Evolutionary conservation across 2,113 vertebrate species (phyloP).

Genomic region (Cyprinodon brontotheroides): DNA sequence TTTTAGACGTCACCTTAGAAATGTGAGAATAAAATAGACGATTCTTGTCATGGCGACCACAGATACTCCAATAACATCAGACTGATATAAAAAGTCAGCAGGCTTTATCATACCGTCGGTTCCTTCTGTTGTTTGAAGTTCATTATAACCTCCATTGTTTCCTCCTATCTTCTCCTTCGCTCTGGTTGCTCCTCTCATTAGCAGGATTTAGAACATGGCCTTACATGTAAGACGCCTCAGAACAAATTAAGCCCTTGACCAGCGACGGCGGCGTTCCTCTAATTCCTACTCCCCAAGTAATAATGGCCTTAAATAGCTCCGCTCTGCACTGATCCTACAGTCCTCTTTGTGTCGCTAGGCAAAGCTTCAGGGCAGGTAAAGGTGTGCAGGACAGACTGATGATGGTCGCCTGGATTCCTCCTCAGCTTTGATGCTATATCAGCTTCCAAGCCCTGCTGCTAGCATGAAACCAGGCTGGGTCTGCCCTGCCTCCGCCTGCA

Average conservation of each 20-base stretch:
- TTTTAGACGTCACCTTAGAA: no score
- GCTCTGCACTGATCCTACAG: slow-evolving; percentile 41
- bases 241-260: slow-evolving; percentile 58
- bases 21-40: no score
- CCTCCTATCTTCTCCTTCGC: background rate
- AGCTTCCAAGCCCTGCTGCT: background rate
- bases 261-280: slow-evolving; percentile 16
- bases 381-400: background rate
- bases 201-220: slow-evolving; percentile 52
- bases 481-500: background rate
- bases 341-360: slow-evolving; percentile 39
- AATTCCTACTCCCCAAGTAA: slow-evolving; percentile 31
- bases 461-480: background rate
- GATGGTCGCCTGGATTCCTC: background rate
- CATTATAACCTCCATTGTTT: background rate
- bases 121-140: background rate
- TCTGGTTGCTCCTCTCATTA: slow-evolving; percentile 44
- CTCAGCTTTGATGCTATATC: background rate
- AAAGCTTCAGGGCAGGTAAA: background rate
- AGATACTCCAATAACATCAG: no score
- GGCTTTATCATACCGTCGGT: no score
- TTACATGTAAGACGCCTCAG: slow-evolving; percentile 22
- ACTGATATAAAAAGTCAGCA: no score
- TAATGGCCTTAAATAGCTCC: slow-evolving; percentile 38
- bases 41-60: no score